A percentile compares a stretch with the other conserved stretches of the same genome.
These are phyloP conservation scores for Myxocyprinus asiaticus DNA, from an alignment of 2,113 vertebrate genomes.

Conservation along the genomic window DNA sequence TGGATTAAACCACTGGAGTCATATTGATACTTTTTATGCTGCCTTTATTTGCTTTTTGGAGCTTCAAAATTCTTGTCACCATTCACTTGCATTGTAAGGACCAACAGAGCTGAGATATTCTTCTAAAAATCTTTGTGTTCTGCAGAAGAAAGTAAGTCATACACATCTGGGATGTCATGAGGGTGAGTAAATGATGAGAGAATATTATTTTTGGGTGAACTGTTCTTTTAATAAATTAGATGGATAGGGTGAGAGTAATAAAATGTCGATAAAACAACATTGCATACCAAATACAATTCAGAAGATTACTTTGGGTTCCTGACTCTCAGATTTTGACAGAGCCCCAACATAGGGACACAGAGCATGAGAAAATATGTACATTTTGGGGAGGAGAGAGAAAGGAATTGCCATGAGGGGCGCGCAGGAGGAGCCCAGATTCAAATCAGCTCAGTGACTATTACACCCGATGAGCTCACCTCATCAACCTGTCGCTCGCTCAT, in stretches of 20 bases:
- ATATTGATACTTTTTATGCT: too few species aligned
- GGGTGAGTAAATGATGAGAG: too few species aligned
- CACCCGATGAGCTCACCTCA: conserved; percentile 40
- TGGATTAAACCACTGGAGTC: too few species aligned
- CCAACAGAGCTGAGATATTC: too few species aligned
- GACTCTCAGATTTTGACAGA: not conserved
- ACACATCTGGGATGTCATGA: too few species aligned
- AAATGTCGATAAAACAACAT: not conserved
- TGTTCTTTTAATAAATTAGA: not conserved
- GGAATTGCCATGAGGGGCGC: conserved; percentile 35
- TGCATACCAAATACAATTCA: not conserved
- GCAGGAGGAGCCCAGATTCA: conserved; percentile 53
- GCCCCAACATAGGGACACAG: not conserved
- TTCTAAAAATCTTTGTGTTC: too few species aligned
- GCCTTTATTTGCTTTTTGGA: too few species aligned
- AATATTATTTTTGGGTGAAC: too few species aligned
- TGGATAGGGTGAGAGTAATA: not conserved
- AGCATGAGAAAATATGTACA: too few species aligned
- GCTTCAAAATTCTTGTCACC: too few species aligned
- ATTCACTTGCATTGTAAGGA: too few species aligned
- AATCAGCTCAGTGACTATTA: conserved; percentile 40
- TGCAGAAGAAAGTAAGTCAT: too few species aligned
- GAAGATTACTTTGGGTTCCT: conserved; percentile 3
- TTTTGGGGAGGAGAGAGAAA: conserved; percentile 15
- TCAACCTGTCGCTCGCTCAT: not conserved